Evolutionary conservation across 2,113 vertebrate species (phyloP), one percentile per base, ranked within the genome.

Genomic region (Malaclemys terrapin): DNA sequence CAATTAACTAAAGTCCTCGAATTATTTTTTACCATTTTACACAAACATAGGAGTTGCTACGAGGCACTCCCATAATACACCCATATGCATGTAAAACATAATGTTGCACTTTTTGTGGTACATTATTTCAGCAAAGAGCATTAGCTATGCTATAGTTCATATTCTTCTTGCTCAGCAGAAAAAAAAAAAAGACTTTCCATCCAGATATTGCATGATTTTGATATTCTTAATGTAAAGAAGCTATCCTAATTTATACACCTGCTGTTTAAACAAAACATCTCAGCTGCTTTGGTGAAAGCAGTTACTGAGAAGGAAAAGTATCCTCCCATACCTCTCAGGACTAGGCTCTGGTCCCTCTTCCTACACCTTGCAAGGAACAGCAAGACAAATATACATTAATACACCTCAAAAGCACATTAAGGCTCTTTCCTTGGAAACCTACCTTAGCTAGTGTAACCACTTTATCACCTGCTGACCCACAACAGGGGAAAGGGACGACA

Each of bases 401-500:
- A 14, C 11, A 76, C 38, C 20, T 24, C 24, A 45, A 25, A 42
- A 92, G 89, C 59, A 31, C 24, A 17, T 9, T 22, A 45, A 27
- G 38, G 88, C 10, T 13, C 19, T 2, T 1, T 72, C 19, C 7
- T 20, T 0, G 5, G 54, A 80, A 85, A 79, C 45, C 69, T 72
- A 24, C 50, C 53, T 50, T 10, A 50, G 25, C 22, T 10, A 25
- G 49, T 38, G 45, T 13, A 20, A 12, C 52, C 29, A 0, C 1
- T 16, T 27, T 42, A 72, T 11, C 2, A 3, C 13, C 2, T 3
- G 11, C 45, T 1, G 16, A 42, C 16, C 20, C 27, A 3, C 8
- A n/a, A 0, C 1, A 1, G 54, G 38, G 12, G 5, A 50, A 49
- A 38, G 29, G 78, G 8, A 11, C 6, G 13, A 22, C 0, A n/a